Base-by-base conservation (phyloP, 2,113 vertebrate genomes). In the Gopherus flavomarginatus region DNA sequence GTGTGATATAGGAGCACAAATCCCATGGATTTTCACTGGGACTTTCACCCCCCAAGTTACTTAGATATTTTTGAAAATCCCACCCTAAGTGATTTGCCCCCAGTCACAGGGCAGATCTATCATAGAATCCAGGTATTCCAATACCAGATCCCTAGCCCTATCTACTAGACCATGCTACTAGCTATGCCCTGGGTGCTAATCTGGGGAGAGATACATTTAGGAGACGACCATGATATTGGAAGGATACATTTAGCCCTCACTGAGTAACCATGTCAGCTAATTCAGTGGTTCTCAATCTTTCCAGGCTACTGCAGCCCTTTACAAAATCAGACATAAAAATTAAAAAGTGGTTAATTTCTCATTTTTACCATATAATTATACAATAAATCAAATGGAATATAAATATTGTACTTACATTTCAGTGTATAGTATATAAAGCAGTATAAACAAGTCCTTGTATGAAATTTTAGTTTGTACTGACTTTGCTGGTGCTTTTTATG, bases 11-110 rank as follows among this genome's bases (percentile, higher is more conserved):
- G 59, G 53, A 93, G 13, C 44, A 96, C 42, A 89, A 1, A 2
- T 91, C 86, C 9, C 22, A 2, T 3, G 78, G 1, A 59, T 29
- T 72, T 93, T 85, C 83, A 53, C 8, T 53, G 42, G 26, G 47
- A 69, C 11, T 19, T 0, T 0, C 5, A 24, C 50, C 49, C 59
- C 14, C 82, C 80, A 22, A 52, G 19, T n/a, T 0, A 1, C 42
- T 52, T 2, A 38, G 47, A 19, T 9, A 38, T 12, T 91, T 52
- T 35, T 78, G 81, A 91, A 56, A 87, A 86, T 52, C 21, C 11
- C 69, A n/a, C 35, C 17, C 2, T 26, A 72, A 72, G 5, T 0
- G 3, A 72, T 86, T 90, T 88, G 19, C 31, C 4, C 35, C 79
- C 49, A 81, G 22, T 62, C 57, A 31, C 5, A 62, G 79, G 24